Base-by-base conservation (phyloP, 2,113 vertebrate species). In the Alaudala cheleensis region DNA sequence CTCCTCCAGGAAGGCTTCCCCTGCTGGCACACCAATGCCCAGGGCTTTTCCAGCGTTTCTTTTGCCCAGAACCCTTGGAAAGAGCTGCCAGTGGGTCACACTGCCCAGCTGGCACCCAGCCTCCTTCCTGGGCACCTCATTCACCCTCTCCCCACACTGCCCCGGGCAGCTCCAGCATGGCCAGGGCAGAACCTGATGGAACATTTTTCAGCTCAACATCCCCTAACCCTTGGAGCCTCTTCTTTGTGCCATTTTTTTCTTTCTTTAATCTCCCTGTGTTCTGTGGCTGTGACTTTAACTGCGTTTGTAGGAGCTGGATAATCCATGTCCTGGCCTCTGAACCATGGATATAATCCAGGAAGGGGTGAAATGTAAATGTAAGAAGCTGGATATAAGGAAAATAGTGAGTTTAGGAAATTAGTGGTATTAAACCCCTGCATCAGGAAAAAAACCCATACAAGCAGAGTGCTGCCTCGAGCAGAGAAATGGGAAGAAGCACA, bases 71-170 rank as follows among this genome's bases (percentile, higher is more conserved):
- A 58, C 34, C 80, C 67, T 90, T 86, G 83, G 92, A 54, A 88
- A 76, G 26, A 77, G 91, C 60, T 5, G 8, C 57, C 2, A 17
- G 81, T 61, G 90, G 86, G 72, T 92, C 92, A 86, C 39, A 69
- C 42, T 92, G 88, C 76, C 82, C 34, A 3, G 67, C 51, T 94
- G 94, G 95, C 94, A 88, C 76, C 69, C 73, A 69, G 91, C 91
- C 80, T 42, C 92, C 91, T 96, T 95, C 95, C 96, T 96, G 95
- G 74, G 78, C 79, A 76, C 70, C 78, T 39, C 95, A 95, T 87
- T 95, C 90, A 89, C 56, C 81, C 26, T 2, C 83, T 93, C 60
- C 31, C 77, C 50, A 50, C 0, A 13, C n/a, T 4, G 3, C 49
- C 10, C 14, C 33, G 28, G 88, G 74, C 91, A 90, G 88, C 88